Conservation (phyloP, 2,888 invertebrate species). For the Teleogryllus oceanicus region DNA sequence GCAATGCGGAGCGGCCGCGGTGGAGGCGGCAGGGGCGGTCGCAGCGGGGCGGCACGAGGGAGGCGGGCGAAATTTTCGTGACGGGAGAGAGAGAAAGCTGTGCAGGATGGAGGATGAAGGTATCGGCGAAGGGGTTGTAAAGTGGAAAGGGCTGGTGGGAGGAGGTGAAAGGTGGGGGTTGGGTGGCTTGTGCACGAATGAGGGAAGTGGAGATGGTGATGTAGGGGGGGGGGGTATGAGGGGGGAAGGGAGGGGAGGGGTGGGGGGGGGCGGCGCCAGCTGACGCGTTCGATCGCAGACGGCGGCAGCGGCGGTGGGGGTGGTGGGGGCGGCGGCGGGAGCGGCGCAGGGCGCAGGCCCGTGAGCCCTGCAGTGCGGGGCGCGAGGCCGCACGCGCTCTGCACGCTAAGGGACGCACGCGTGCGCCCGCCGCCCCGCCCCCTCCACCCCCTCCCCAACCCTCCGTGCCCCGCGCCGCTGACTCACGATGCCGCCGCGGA, state of each 20-base stretch:
- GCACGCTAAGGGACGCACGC: too few relatives aligned
- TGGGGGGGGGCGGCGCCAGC: slow-evolving; percentile 19
- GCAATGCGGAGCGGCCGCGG: neutral
- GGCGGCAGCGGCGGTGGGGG: too few relatives aligned
- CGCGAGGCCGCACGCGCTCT: too few relatives aligned
- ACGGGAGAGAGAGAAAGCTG: slow-evolving; percentile 4
- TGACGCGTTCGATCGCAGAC: too few relatives aligned
- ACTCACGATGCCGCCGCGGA: too few relatives aligned
- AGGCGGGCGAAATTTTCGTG: neutral
- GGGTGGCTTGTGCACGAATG: neutral
- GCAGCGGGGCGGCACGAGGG: slow-evolving; percentile 25
- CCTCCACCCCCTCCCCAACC: too few relatives aligned
- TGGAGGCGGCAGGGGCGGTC: slow-evolving; percentile 27
- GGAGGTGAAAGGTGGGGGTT: neutral
- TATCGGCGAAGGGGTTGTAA: slow-evolving; percentile 27
- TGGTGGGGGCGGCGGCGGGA: too few relatives aligned
- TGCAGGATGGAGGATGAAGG: slow-evolving; percentile 25
- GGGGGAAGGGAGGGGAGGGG: neutral
- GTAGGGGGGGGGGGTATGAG: too few relatives aligned
- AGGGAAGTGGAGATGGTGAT: slow-evolving; percentile 4
- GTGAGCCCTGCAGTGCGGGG: too few relatives aligned
- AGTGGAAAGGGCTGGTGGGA: slow-evolving; percentile 28
- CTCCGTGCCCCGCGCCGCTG: too few relatives aligned
- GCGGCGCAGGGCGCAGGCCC: too few relatives aligned
- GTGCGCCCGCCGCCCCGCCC: too few relatives aligned